These are phyloP conservation scores for Hypercompe scribonia DNA, from an alignment of 2,888 invertebrate species.

Conservation along the genomic window DNA sequence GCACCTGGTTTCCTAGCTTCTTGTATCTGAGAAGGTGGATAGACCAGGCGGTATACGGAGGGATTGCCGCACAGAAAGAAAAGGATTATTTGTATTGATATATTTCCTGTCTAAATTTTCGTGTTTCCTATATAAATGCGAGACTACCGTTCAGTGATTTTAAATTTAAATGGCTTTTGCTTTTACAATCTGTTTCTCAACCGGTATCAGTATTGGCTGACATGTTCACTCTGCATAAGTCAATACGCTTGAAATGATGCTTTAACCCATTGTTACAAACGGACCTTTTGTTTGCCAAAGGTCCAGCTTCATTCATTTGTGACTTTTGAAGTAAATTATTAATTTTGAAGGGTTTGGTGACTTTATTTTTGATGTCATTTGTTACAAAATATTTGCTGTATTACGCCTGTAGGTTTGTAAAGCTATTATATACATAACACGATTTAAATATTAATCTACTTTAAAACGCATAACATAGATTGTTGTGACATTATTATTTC, in stretches of 20 bases:
- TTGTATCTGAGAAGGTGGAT: too few relatives aligned
- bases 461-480: too few relatives aligned
- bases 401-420: not conserved
- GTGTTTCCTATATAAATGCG: not conserved
- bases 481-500: too few relatives aligned
- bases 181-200: conserved; percentile 32
- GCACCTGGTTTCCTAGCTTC: too few relatives aligned
- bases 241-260: conserved; percentile 41
- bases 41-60: too few relatives aligned
- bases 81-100: not conserved
- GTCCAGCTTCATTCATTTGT: conserved; percentile 23
- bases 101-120: not conserved
- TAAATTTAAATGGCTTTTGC: conserved; percentile 22
- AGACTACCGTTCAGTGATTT: not conserved
- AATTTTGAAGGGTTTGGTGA: not conserved
- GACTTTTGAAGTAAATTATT: conserved; percentile 3
- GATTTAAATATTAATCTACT: too few relatives aligned
- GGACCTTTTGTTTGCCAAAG: conserved; percentile 20
- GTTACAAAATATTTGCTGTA: not conserved
- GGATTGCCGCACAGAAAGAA: too few relatives aligned
- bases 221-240: conserved; percentile 46
- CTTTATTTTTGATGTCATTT: conserved; percentile 3
- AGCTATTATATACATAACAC: not conserved
- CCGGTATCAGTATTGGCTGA: conserved; percentile 36
- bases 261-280: conserved; percentile 19